phyloP scores from a whole-genome alignment of 1,140 invertebrate genomes.

The Formica selysi region DNA sequence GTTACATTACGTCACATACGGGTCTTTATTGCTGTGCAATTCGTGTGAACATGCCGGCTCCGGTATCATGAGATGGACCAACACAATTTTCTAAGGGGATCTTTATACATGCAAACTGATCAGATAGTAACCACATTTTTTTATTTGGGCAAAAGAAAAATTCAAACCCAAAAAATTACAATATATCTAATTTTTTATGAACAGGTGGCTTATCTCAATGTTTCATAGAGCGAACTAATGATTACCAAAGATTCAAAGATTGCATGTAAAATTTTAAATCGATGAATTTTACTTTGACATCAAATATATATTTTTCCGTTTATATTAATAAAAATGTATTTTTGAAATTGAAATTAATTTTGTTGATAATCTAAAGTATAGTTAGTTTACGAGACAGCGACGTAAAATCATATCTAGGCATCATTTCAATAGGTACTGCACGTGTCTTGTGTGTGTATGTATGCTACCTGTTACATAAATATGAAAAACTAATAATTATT shows the following conservation, averaged over 20 bases:
- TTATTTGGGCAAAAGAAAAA: conserved; percentile 1
- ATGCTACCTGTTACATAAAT: not conserved
- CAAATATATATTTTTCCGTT: not conserved
- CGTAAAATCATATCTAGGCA: too few species aligned
- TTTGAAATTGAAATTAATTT: conserved; percentile 19
- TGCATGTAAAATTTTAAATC: not conserved
- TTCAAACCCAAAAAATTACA: not conserved
- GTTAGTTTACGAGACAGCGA: not conserved
- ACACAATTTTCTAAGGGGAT: conserved; percentile 33
- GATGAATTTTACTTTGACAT: not conserved
- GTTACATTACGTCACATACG: conserved; percentile 71
- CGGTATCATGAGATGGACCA: not conserved
- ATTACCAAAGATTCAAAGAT: not conserved
- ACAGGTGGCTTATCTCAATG: not conserved
- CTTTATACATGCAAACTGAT: not conserved
- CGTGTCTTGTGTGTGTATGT: not conserved
- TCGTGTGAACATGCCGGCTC: conserved; percentile 28
- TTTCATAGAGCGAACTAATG: not conserved
- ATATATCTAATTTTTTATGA: conserved; percentile 1
- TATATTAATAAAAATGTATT: not conserved
- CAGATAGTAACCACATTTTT: not conserved
- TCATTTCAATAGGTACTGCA: not conserved
- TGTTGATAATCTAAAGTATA: not conserved
- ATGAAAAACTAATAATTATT: conserved; percentile 41
- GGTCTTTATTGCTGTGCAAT: conserved; percentile 53